Conservation (phyloP, 2,888 invertebrate genomes). For the Cosmorhoe ocellata region DNA sequence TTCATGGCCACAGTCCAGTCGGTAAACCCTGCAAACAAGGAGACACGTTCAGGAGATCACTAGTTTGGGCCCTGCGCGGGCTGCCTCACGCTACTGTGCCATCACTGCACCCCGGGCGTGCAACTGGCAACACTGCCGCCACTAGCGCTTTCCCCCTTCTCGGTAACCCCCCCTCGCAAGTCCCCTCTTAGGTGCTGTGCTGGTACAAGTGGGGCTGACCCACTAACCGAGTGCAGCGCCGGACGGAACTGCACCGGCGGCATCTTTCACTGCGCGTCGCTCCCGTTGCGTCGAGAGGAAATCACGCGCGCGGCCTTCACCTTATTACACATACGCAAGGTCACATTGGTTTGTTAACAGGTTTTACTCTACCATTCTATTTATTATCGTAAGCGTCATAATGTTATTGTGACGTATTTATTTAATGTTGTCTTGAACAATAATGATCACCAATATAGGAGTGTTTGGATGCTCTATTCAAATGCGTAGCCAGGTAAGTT, state of each 20-base stretch:
- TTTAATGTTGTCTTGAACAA: no score
- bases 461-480: no score
- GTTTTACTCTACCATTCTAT: constrained; percentile 17
- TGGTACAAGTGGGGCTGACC: constrained; percentile 61
- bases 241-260: constrained; percentile 74
- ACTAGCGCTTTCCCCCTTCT: constrained; percentile 30
- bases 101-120: constrained; percentile 34
- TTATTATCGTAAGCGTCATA: constrained; percentile 8
- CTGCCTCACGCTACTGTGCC: constrained; percentile 52
- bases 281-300: constrained; percentile 71
- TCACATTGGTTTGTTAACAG: constrained; percentile 47
- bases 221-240: constrained; percentile 76
- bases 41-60: constrained; percentile 66
- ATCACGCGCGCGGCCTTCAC: constrained; percentile 70
- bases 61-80: constrained; percentile 52
- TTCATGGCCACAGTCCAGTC: constrained; percentile 76
- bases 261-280: constrained; percentile 63
- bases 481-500: no score
- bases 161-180: constrained; percentile 5
- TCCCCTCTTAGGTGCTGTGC: constrained; percentile 30
- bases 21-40: constrained; percentile 75
- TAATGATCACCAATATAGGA: no score
- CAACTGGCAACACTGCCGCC: constrained; percentile 39
- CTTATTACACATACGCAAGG: constrained; percentile 64
- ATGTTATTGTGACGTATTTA: not conserved